Evolutionary conservation across 2,888 invertebrate species (phyloP).

Genomic region (Chrysopilus asiliformis): DNA sequence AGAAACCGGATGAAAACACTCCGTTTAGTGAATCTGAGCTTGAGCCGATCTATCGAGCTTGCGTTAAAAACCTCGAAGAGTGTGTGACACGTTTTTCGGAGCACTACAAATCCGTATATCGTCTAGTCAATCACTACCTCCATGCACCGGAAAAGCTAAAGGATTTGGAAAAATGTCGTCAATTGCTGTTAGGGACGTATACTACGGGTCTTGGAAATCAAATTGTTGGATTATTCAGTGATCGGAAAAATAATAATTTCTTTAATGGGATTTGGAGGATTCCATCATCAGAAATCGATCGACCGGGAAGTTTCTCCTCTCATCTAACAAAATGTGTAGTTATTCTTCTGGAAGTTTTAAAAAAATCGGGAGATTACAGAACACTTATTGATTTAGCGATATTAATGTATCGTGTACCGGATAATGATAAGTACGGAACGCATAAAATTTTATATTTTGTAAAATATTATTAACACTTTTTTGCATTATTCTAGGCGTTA

Average conservation of each 20-base stretch:
- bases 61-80: conserved; percentile 66
- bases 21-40: conserved; percentile 20
- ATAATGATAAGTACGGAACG: conserved; percentile 79
- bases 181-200: conserved; percentile 56
- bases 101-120: conserved; percentile 85
- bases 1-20: conserved; percentile 19
- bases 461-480: conserved; percentile 4
- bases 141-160: conserved; percentile 51
- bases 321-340: conserved; percentile 79
- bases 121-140: conserved; percentile 72
- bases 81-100: conserved; percentile 77
- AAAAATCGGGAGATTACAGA: conserved; percentile 65
- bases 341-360: conserved; percentile 67
- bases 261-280: conserved; percentile 92
- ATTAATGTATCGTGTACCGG: conserved; percentile 67
- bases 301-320: conserved; percentile 81
- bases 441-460: conserved; percentile 20
- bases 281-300: conserved; percentile 77
- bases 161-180: conserved; percentile 54
- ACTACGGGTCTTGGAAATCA: conserved; percentile 50
- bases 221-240: conserved; percentile 70
- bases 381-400: conserved; percentile 65
- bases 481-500: conserved; percentile 48
- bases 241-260: conserved; percentile 72
- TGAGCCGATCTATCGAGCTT: conserved; percentile 47